A percentile compares a stretch with the other conserved stretches of the same genome.
Evolutionary conservation across 2,113 vertebrate species (phyloP).

Genomic region (Marcusenius ussheri): DNA sequence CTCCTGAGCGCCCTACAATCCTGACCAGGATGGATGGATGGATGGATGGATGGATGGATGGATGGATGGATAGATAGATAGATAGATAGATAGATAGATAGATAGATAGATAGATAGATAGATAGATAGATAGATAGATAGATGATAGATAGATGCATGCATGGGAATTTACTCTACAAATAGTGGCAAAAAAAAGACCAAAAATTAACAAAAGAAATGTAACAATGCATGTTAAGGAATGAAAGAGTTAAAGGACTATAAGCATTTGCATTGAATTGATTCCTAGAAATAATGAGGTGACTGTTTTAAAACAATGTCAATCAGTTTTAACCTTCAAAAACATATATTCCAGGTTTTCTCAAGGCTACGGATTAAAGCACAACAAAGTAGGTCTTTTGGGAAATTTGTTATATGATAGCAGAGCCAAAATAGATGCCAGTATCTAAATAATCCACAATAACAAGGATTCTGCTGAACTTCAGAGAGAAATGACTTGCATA

Average conservation of each 20-base stretch:
- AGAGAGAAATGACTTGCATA: neutral
- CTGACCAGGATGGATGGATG: neutral
- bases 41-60: neutral
- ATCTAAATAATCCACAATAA: neutral
- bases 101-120: neutral
- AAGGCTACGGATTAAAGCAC: neutral
- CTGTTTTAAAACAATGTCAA: neutral
- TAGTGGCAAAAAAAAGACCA: neutral
- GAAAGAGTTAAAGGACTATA: neutral
- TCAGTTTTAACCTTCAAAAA: neutral
- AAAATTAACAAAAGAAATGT: neutral
- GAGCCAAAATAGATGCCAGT: neutral
- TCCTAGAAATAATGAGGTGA: neutral
- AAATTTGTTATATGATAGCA: neutral
- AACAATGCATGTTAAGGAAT: neutral
- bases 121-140: no score
- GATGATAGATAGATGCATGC: neutral
- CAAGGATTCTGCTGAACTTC: neutral
- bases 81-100: neutral
- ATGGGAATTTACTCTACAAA: neutral
- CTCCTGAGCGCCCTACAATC: neutral
- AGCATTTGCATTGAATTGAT: neutral
- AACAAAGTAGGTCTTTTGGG: neutral
- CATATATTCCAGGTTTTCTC: neutral
- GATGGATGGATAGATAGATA: neutral